Conservation (phyloP, 2,113 vertebrate species). For the Chrysemys picta region DNA sequence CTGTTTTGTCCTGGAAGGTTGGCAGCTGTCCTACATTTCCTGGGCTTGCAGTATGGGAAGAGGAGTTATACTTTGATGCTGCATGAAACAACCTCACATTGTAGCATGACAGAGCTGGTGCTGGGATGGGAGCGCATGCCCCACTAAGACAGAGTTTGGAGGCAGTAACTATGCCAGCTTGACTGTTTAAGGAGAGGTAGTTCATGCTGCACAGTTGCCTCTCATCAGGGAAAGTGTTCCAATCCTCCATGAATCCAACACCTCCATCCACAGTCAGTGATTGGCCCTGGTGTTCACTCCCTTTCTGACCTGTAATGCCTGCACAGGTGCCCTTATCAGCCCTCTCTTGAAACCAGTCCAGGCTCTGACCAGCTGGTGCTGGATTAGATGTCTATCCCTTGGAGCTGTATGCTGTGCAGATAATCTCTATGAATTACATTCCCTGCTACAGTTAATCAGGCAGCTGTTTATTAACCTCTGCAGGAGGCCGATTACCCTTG, state of each 20-base stretch:
- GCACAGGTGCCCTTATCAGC: not conserved
- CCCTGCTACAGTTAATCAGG: constrained; percentile 14
- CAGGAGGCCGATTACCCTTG: not conserved
- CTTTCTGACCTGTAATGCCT: not conserved
- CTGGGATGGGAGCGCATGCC: not conserved
- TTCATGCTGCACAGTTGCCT: not conserved
- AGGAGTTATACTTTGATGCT: not conserved
- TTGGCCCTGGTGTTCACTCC: not conserved
- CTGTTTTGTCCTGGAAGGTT: too few species aligned
- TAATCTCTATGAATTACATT: not conserved
- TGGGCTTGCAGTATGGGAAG: too few species aligned
- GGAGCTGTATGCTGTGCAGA: not conserved
- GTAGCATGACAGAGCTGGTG: not conserved
- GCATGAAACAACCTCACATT: not conserved
- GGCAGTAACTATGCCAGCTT: not conserved
- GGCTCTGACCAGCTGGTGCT: not conserved
- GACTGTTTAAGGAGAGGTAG: not conserved
- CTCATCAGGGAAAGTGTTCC: not conserved
- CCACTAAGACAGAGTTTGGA: not conserved
- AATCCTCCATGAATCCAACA: not conserved
- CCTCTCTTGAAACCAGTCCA: not conserved
- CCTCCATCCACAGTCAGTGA: not conserved
- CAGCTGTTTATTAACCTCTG: constrained; percentile 20
- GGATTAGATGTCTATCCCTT: constrained; percentile 22
- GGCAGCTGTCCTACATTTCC: too few species aligned